Evolutionary conservation across 2,797 vertebrate species (phyloP).

Genomic region (Molothrus aeneus): DNA sequence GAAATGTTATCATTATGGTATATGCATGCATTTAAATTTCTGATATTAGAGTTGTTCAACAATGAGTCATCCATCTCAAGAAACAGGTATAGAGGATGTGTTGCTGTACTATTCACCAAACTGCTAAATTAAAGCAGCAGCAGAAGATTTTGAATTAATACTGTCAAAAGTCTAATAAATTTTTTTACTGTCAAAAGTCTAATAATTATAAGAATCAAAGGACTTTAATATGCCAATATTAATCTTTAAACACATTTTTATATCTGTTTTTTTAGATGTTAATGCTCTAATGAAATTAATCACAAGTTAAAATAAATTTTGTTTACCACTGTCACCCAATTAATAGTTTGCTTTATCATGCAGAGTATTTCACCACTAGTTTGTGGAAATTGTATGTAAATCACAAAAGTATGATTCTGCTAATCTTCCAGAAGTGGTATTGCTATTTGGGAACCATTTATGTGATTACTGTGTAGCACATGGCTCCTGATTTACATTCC

Average conservation of each 20-base stretch:
- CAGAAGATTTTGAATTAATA: slow-evolving; percentile 44
- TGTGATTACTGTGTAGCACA: neutral
- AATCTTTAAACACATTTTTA: slow-evolving; percentile 22
- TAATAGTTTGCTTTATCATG: neutral
- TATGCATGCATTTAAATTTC: neutral
- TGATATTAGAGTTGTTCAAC: neutral
- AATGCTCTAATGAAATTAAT: neutral
- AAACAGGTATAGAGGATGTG: neutral
- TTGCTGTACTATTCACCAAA: neutral
- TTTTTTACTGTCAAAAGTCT: slow-evolving; percentile 6
- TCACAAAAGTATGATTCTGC: neutral
- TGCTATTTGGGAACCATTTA: neutral
- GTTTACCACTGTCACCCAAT: neutral
- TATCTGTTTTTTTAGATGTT: neutral
- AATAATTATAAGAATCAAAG: slow-evolving; percentile 31
- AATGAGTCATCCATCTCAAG: slow-evolving; percentile 12
- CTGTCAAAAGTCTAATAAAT: slow-evolving; percentile 30
- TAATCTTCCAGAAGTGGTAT: neutral
- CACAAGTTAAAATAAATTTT: neutral
- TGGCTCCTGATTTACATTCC: neutral
- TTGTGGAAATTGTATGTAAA: neutral
- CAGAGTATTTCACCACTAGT: neutral
- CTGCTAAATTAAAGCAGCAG: neutral
- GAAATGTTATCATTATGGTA: neutral
- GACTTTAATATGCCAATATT: neutral